Conservation (phyloP, 2,113 vertebrate species). For the Syngnathus scovelli region DNA sequence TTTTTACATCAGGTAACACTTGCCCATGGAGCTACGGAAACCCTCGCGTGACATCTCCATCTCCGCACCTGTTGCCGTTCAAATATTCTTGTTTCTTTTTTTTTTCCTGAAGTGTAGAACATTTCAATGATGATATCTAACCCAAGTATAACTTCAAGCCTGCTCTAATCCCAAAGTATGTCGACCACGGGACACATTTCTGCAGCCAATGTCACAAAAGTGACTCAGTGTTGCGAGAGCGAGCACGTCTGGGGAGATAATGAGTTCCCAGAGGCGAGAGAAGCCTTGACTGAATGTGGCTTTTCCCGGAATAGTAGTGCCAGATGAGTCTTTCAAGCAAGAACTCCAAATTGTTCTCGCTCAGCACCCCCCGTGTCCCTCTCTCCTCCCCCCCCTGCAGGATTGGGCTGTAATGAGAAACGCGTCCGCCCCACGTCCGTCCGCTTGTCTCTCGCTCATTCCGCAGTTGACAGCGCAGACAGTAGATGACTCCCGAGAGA, state of each 20-base stretch:
- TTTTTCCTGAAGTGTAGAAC: neutral
- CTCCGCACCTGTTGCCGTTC: neutral
- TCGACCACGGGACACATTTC: conserved; percentile 11
- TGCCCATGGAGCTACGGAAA: neutral
- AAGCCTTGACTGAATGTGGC: conserved; percentile 20
- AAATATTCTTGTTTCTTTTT: neutral
- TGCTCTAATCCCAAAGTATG: conserved; percentile 7
- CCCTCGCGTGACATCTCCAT: neutral
- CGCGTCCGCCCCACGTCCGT: conserved; percentile 48
- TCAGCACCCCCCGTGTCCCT: conserved; percentile 47
- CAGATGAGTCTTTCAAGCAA: conserved; percentile 50
- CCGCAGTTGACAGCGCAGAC: conserved; percentile 53
- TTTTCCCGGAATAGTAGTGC: conserved; percentile 51
- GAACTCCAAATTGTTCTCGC: conserved; percentile 51
- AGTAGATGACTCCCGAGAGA: conserved; percentile 62
- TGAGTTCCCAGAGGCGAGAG: conserved; percentile 68
- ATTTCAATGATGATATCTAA: neutral
- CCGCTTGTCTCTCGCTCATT: conserved; percentile 42
- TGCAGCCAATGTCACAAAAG: conserved; percentile 27
- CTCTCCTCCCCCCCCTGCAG: conserved; percentile 57
- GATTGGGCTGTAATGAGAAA: conserved; percentile 61
- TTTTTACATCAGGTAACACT: no score
- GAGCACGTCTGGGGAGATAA: conserved; percentile 63
- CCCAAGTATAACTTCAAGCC: neutral
- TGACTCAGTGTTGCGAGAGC: conserved; percentile 42